A percentile compares a stretch with the other conserved stretches of the same genome.
Evolutionary conservation across 2,888 invertebrate genomes (phyloP).

Genomic region (Trichopoda pennipes): DNA sequence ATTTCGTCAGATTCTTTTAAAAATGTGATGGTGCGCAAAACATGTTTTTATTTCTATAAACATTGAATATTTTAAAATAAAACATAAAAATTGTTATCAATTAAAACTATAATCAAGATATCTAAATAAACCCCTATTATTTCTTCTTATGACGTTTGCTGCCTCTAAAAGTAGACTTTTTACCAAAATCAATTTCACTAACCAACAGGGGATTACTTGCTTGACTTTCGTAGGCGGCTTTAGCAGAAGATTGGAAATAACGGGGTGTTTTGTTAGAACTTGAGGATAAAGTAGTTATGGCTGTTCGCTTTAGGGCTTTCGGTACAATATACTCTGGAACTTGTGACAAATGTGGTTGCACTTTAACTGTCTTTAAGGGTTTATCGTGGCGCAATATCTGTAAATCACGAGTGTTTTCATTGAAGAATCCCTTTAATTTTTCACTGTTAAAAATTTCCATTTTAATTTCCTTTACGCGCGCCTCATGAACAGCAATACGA

Average conservation of each 20-base stretch:
- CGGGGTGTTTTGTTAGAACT: constrained; percentile 66
- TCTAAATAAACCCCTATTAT: neutral
- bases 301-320: constrained; percentile 86
- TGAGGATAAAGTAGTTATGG: constrained; percentile 71
- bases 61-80: too few species aligned
- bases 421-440: constrained; percentile 95
- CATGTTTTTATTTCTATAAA: too few species aligned
- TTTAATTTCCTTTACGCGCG: constrained; percentile 96
- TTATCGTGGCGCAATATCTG: constrained; percentile 92
- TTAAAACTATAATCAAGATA: neutral
- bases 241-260: constrained; percentile 73
- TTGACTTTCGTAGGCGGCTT: constrained; percentile 76
- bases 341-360: constrained; percentile 92
- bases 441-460: constrained; percentile 95
- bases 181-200: constrained; percentile 79
- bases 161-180: constrained; percentile 70
- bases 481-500: constrained; percentile 95
- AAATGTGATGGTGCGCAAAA: too few species aligned
- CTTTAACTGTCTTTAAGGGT: constrained; percentile 90
- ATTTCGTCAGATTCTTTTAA: too few species aligned
- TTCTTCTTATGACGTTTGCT: constrained; percentile 67
- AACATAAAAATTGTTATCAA: too few species aligned
- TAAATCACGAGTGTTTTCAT: constrained; percentile 93
- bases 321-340: constrained; percentile 97
- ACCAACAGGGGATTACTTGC: constrained; percentile 78